Percentiles rank a stretch among this genome's conserved stretches.
phyloP scores from a whole-genome alignment of 1,140 invertebrate genomes.

The Cydia strobilella region DNA sequence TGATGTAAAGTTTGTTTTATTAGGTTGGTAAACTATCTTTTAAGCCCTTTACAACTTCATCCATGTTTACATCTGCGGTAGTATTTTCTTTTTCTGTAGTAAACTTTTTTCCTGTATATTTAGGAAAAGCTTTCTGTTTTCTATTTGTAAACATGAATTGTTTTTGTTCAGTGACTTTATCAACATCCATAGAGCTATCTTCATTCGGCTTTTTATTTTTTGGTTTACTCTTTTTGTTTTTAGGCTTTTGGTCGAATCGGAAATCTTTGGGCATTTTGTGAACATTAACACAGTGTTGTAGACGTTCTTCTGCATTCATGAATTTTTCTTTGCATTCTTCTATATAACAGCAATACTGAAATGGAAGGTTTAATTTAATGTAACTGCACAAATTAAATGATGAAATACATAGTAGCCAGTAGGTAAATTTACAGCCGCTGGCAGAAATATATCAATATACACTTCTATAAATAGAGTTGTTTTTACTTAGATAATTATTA shows the following conservation, averaged over 20 bases:
- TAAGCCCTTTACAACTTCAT: slow-evolving; percentile 61
- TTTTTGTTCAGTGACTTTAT: slow-evolving; percentile 44
- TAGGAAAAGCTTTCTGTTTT: slow-evolving; percentile 60
- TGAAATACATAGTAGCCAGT: background rate
- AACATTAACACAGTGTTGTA: slow-evolving; percentile 81
- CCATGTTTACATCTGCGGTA: slow-evolving; percentile 53
- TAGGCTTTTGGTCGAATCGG: slow-evolving; percentile 77
- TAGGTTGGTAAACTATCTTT: slow-evolving; percentile 65
- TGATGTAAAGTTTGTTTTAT: slow-evolving; percentile 33
- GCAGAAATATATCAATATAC: too few species aligned
- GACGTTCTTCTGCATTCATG: slow-evolving; percentile 76
- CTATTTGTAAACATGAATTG: slow-evolving; percentile 61
- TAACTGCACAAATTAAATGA: background rate
- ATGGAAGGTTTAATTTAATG: slow-evolving; percentile 39
- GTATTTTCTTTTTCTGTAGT: slow-evolving; percentile 45
- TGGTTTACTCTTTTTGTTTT: slow-evolving; percentile 40
- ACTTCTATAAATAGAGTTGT: too few species aligned
- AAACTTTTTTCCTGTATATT: slow-evolving; percentile 62
- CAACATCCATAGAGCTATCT: slow-evolving; percentile 54
- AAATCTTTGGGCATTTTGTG: slow-evolving; percentile 86
- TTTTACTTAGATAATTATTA: too few species aligned
- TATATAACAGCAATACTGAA: slow-evolving; percentile 84
- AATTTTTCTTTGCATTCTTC: slow-evolving; percentile 83
- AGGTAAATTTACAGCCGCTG: too few species aligned
- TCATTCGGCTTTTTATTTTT: slow-evolving; percentile 38